Conservation (phyloP, 2,113 vertebrate genomes). For the Grallaria varia region DNA sequence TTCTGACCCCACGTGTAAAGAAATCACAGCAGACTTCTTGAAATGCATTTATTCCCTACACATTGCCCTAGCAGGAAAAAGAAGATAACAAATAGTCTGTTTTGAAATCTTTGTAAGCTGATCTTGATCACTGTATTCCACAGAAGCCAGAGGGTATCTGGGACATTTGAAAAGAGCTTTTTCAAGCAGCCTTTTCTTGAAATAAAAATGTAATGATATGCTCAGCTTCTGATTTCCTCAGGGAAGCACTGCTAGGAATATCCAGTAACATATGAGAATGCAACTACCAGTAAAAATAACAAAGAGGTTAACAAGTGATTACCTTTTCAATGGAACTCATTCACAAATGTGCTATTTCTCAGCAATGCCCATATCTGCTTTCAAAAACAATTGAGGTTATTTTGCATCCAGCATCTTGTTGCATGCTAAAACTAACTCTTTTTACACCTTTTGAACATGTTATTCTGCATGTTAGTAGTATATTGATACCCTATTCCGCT, state of each 20-base stretch:
- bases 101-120: background rate
- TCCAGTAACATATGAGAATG: background rate
- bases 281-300: background rate
- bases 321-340: background rate
- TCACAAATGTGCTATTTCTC: background rate
- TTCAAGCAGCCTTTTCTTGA: background rate
- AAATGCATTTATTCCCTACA: background rate
- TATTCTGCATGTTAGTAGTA: background rate
- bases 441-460: background rate
- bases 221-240: background rate
- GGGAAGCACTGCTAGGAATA: background rate
- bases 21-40: background rate
- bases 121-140: background rate
- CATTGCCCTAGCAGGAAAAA: background rate
- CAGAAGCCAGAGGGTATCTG: background rate
- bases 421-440: background rate
- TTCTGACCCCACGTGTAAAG: background rate
- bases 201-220: background rate
- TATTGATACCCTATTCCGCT: background rate
- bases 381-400: background rate
- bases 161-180: background rate
- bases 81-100: background rate
- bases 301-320: background rate
- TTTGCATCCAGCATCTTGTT: background rate
- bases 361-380: background rate